phyloP scores from a whole-genome alignment of 2,888 invertebrate species.

The Alviniconcha strummeri region DNA sequence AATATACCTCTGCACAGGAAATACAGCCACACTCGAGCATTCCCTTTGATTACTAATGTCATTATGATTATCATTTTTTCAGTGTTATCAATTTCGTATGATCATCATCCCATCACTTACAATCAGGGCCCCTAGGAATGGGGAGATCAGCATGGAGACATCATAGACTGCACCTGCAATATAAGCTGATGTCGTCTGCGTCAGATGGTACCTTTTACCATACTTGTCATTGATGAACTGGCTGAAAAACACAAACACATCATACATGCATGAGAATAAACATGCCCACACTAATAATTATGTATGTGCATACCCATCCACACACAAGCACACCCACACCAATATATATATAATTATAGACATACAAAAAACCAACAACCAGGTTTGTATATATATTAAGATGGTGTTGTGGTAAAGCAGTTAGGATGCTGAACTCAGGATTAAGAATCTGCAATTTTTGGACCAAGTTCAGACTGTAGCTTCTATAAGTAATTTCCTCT shows the following conservation, averaged over 20 bases:
- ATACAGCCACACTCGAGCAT: not conserved
- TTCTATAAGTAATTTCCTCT: no score
- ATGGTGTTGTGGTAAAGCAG: no score
- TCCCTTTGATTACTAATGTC: no score
- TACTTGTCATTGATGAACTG: constrained; percentile 72
- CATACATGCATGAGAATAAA: not conserved
- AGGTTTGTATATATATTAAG: no score
- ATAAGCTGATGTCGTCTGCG: constrained; percentile 63
- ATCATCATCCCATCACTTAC: constrained; percentile 59
- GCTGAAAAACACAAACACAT: constrained; percentile 50
- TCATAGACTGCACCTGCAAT: constrained; percentile 73
- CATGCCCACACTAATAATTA: not conserved
- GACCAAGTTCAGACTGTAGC: no score
- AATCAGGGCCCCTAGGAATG: constrained; percentile 72
- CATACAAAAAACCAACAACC: constrained; percentile 13
- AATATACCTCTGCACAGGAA: not conserved
- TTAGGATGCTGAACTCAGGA: no score
- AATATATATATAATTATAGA: not conserved
- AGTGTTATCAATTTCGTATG: no score
- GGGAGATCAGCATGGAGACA: constrained; percentile 72
- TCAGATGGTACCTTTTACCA: constrained; percentile 61
- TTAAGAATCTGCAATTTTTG: no score
- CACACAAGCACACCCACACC: no score
- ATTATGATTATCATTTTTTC: no score
- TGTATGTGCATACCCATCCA: not conserved